Base-by-base conservation (phyloP, 2,797 vertebrate species). In the Neosilurus mollespiculum region DNA sequence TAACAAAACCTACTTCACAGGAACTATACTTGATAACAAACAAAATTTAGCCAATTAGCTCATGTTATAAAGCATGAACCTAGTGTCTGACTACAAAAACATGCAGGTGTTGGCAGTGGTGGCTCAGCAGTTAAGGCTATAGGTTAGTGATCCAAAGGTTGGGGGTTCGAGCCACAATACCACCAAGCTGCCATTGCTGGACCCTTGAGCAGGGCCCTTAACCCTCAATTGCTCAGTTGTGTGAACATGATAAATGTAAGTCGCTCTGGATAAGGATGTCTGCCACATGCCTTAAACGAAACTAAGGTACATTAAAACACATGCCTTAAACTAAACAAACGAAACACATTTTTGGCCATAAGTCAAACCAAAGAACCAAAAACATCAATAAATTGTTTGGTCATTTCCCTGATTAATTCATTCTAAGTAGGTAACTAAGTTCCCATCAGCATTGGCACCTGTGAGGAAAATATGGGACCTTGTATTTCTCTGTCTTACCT, bases 401-500 rank as follows among this genome's bases (percentile, higher is more conserved):
- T 24, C 12, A 24, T 72, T 72, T 15, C 14, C 37, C 37, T 49
- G 20, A 70, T 51, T 70, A 71, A n/a, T 9, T 71, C 51, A 51
- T 71, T 14, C 43, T 75, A 56, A 18, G 49, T 54, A 9, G n/a
- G 14, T 72, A 24, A 26, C 54, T 61, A 61, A 43, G 14, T 61
- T 56, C 20, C n/a, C 61, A 58, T 34, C 24, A 20, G 53, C 18
- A 12, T 66, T 2, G 12, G 59, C 62, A 24, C 62, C 8, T 24
- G 34, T 18, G 2, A 22, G 51, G 72, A 71, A 12, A 79, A 51
- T 18, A 2, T 26, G 37, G 3, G 14, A 64, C 37, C 11, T n/a
- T 3, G 1, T 69, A 9, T 43, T 43, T 43, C 1, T 62, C 65
- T 8, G 64, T 30, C 81, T 77, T 93, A 99, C 98, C 98, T 99